Evolutionary conservation across 2,888 invertebrate genomes (phyloP), one percentile per base, ranked within the genome.

Genomic region (Periphyllus acericola): DNA sequence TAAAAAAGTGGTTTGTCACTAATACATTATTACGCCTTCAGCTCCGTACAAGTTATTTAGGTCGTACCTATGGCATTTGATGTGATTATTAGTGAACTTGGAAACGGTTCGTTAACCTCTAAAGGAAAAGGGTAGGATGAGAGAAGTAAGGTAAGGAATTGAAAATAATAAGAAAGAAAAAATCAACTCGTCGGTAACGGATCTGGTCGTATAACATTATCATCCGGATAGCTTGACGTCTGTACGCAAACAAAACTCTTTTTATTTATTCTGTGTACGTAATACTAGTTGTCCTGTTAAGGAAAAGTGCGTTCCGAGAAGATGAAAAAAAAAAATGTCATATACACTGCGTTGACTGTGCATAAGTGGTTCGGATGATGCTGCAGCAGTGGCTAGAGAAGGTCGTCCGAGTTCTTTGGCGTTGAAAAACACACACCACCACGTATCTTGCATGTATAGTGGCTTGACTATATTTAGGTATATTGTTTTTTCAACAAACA

Each of bases 231-330:
- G 40, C 81, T 87, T 80, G 81, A 74, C 74, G 81, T 81, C 72
- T 81, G 55, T 40, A 29, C 46, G 72, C 86, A 80, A 86, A 86
- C 86, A 80, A 79, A 79, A 86, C 86, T 86, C 68, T 79, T 79
- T 86, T 72, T 87, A 87, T 87, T 87, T 81, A 87, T 87, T 87
- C 87, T 55, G 81, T 34, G 81, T 81, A 81, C 87, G 87, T 87
- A 87, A 80, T 66, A 81, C 80, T 60, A 60, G 87, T 87, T 29
- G 87, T 87, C 87, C 87, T 80, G 87, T 87, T 87, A 87, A 87
- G 87, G 87, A 87, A 87, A 87, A 87, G 87, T 74, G 87, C 87
- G 74, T 87, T 87, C 87, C n/a, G 81, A 87, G 87, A 87, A 87
- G 80, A 86, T 55, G 34, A 25, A 86, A 55, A 71, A 72, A 34